Percentiles rank a stretch among this genome's conserved stretches.
These are phyloP conservation scores for Andrena cerasifolii DNA, from an alignment of 1,140 invertebrate species.

Conservation along the genomic window DNA sequence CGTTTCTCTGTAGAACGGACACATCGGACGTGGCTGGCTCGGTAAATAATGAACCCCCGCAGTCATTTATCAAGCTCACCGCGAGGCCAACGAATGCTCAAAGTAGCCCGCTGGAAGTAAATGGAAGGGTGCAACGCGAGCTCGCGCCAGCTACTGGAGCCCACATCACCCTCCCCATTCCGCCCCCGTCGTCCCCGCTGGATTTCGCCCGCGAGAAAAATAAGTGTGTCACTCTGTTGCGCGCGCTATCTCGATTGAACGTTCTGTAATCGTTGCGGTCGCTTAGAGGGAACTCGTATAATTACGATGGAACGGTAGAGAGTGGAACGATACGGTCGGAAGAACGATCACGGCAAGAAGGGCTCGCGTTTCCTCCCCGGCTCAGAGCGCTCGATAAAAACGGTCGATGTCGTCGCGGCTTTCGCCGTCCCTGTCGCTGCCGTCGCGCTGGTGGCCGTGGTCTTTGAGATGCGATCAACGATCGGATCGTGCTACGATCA, in stretches of 20 bases:
- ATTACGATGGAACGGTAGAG: background rate
- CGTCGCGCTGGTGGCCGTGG: background rate
- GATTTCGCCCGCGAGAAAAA: conserved; percentile 10
- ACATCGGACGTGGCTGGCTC: conserved; percentile 26
- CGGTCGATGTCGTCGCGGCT: conserved; percentile 7
- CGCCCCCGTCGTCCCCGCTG: background rate
- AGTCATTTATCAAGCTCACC: conserved; percentile 59
- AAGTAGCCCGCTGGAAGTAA: conserved; percentile 34
- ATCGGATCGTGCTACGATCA: conserved; percentile 26
- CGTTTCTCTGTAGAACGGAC: conserved; percentile 52
- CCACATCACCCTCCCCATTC: background rate
- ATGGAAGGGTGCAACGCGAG: conserved; percentile 46
- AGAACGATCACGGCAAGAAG: background rate
- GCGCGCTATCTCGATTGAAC: background rate
- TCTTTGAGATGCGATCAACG: conserved; percentile 55
- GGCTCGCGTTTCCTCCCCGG: background rate
- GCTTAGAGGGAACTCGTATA: background rate
- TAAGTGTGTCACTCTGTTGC: background rate
- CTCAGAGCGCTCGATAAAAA: background rate
- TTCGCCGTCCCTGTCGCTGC: background rate
- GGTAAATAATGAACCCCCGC: conserved; percentile 63
- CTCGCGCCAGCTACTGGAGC: conserved; percentile 17
- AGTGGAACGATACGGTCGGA: background rate
- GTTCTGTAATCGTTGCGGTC: background rate
- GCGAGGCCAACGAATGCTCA: conserved; percentile 44